Evolutionary conservation across 1,140 invertebrate genomes (phyloP).

Genomic region (Scaptomyza pallida): DNA sequence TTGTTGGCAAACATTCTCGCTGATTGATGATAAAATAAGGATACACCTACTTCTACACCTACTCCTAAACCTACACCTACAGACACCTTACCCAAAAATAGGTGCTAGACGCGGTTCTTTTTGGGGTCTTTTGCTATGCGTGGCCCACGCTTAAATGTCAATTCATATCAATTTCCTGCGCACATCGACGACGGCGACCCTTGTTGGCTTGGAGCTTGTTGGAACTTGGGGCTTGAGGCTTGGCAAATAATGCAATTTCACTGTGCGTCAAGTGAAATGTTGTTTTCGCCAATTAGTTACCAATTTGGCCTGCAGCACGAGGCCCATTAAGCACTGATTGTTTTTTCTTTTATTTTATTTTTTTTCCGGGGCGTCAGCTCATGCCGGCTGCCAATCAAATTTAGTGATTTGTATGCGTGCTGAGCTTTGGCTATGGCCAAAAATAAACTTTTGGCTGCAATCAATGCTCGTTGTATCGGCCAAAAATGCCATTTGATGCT

Average conservation of each 20-base stretch:
- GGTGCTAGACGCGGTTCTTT: not conserved
- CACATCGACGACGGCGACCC: constrained; percentile 26
- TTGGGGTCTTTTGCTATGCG: not conserved
- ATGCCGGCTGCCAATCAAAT: constrained; percentile 50
- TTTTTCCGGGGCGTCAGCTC: constrained; percentile 54
- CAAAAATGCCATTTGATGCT: constrained; percentile 35
- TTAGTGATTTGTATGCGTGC: constrained; percentile 70
- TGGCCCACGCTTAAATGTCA: constrained; percentile 15
- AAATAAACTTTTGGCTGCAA: constrained; percentile 37
- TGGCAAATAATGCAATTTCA: constrained; percentile 50
- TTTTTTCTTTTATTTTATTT: constrained; percentile 21
- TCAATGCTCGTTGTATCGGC: constrained; percentile 9
- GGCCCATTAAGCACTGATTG: constrained; percentile 69
- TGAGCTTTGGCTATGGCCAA: constrained; percentile 18
- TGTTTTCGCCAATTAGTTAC: constrained; percentile 78
- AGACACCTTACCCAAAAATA: too few species aligned
- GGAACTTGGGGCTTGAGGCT: not conserved
- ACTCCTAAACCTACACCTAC: too few species aligned
- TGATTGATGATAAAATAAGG: not conserved
- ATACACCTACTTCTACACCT: not conserved
- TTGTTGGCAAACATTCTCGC: not conserved
- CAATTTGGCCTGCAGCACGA: constrained; percentile 59
- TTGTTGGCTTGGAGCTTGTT: constrained; percentile 18
- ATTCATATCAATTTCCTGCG: constrained; percentile 35
- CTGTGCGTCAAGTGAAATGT: constrained; percentile 60